Evolutionary conservation across 2,113 vertebrate species (phyloP).

Genomic region (Macrotus californicus): DNA sequence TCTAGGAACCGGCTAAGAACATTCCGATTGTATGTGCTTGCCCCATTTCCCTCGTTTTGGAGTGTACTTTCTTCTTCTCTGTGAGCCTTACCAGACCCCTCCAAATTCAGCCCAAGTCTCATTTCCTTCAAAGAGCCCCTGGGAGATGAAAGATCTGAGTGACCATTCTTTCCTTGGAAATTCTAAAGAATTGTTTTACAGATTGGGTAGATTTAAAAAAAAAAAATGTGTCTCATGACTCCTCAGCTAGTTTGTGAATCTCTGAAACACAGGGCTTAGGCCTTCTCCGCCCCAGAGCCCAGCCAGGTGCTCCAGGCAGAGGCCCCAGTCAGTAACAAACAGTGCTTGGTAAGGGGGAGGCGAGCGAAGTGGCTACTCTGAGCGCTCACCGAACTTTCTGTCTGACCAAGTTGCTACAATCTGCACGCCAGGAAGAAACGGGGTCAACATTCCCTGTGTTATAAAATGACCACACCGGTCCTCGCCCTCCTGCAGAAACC

Average conservation of each 20-base stretch:
- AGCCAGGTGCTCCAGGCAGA: not conserved
- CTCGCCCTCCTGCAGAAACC: not conserved
- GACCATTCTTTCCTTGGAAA: slow-evolving; percentile 3
- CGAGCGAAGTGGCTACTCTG: not conserved
- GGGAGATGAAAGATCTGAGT: not conserved
- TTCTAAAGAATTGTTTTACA: not conserved
- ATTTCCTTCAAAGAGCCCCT: not conserved
- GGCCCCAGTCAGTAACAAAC: not conserved
- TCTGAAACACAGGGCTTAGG: not conserved
- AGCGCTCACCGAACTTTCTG: not conserved
- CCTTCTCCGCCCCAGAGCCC: not conserved
- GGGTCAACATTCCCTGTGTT: not conserved
- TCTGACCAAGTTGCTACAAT: not conserved
- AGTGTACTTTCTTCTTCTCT: not conserved
- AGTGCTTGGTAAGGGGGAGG: not conserved
- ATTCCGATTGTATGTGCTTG: not conserved
- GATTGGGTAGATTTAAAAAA: not conserved
- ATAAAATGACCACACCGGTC: not conserved
- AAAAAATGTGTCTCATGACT: not conserved
- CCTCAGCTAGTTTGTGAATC: not conserved
- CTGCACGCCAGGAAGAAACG: not conserved
- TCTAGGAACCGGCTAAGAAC: not conserved
- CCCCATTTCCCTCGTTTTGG: not conserved
- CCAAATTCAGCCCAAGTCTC: not conserved
- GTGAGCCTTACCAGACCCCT: not conserved